These are phyloP conservation scores for Sebastes fasciatus DNA, from an alignment of 2,113 vertebrate genomes.

Conservation along the genomic window DNA sequence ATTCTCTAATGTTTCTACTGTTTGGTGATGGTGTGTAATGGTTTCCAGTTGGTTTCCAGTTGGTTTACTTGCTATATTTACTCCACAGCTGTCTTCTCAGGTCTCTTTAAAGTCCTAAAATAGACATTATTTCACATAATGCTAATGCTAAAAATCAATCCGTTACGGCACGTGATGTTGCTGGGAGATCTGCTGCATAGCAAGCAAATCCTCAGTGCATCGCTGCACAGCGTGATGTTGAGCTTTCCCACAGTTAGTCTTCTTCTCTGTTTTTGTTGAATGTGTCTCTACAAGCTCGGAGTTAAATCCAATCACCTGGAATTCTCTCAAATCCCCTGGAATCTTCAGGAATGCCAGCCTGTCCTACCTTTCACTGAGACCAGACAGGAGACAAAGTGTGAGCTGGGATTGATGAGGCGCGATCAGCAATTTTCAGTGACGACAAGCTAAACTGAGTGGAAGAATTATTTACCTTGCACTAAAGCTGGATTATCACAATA, in stretches of 20 bases:
- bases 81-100: not conserved
- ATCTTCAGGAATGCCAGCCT: not conserved
- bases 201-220: not conserved
- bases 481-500: not conserved
- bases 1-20: too few species aligned
- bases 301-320: slow-evolving; percentile 24
- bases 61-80: not conserved
- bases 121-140: not conserved
- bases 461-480: not conserved
- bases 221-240: too few species aligned
- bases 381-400: not conserved
- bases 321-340: slow-evolving; percentile 10
- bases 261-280: not conserved
- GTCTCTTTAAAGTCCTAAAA: not conserved
- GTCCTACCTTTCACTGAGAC: not conserved
- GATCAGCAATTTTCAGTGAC: not conserved
- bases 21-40: not conserved
- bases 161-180: not conserved
- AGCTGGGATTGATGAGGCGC: not conserved
- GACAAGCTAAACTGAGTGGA: not conserved
- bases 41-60: not conserved
- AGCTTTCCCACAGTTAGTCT: not conserved
- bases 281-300: slow-evolving; percentile 42
- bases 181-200: not conserved
- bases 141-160: not conserved